Percentiles rank a stretch among this genome's conserved stretches.
Conservation (phyloP, 2,888 invertebrate genomes). For the Noctua fimbriata region DNA sequence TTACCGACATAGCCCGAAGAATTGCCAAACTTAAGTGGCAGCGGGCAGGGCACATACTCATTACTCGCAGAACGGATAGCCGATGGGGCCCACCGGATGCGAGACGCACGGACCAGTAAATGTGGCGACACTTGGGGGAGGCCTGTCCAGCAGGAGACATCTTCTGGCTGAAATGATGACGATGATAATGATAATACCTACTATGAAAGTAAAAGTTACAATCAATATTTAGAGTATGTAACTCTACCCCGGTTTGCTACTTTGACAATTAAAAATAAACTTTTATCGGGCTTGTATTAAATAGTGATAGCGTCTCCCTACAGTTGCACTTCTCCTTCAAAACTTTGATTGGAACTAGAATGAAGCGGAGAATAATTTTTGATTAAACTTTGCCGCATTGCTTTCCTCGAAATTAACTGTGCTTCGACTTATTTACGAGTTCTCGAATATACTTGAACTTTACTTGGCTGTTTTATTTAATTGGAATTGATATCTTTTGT, state of each 20-base stretch:
- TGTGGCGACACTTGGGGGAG: too few species aligned
- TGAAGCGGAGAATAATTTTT: slow-evolving; percentile 71
- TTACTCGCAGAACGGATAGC: too few species aligned
- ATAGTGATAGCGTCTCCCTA: slow-evolving; percentile 41
- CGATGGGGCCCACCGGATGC: too few species aligned
- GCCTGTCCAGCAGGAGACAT: too few species aligned
- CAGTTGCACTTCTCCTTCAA: slow-evolving; percentile 51
- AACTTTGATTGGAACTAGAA: slow-evolving; percentile 76
- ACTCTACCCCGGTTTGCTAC: background rate
- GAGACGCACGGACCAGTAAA: too few species aligned
- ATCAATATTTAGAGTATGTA: background rate
- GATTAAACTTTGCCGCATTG: slow-evolving; percentile 71
- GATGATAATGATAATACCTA: too few species aligned
- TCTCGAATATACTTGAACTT: slow-evolving; percentile 17
- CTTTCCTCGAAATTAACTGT: slow-evolving; percentile 58
- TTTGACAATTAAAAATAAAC: background rate
- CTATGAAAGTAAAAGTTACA: background rate
- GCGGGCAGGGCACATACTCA: too few species aligned
- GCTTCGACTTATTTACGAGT: slow-evolving; percentile 54
- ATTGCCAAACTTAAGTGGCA: too few species aligned
- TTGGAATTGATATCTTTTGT: slow-evolving; percentile 13
- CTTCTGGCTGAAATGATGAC: too few species aligned
- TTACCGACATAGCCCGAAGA: too few species aligned
- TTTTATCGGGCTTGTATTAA: background rate
- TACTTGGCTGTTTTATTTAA: background rate